Evolutionary conservation across 2,797 vertebrate genomes (phyloP).

Genomic region (Gouania willdenowi): DNA sequence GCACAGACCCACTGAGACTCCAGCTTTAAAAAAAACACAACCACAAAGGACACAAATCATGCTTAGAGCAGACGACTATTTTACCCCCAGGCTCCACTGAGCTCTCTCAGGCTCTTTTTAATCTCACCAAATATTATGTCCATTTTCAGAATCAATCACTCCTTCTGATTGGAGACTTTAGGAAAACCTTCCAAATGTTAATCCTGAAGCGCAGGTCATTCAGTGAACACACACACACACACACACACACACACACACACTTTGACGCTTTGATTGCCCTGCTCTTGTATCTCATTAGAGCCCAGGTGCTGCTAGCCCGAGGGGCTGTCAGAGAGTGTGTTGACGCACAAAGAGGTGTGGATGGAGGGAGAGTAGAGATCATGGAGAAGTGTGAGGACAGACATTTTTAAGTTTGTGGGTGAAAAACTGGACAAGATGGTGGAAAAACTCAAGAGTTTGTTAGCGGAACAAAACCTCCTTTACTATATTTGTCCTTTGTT

Average conservation of each 20-base stretch:
- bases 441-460: conserved; percentile 1
- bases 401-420: conserved; percentile 18
- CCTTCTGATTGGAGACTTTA: conserved; percentile 22
- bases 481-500: conserved; percentile 1
- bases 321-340: conserved; percentile 43
- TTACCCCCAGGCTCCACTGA: conserved; percentile 25
- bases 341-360: conserved; percentile 35
- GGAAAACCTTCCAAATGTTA: conserved; percentile 26
- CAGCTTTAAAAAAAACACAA: conserved; percentile 16
- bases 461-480: conserved; percentile 15
- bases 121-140: conserved; percentile 24
- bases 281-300: conserved; percentile 58
- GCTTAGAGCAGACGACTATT: conserved; percentile 23
- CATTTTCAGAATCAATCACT: conserved; percentile 35
- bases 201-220: conserved; percentile 19
- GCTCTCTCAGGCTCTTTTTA: conserved; percentile 30
- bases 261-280: conserved; percentile 39
- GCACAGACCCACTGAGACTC: conserved; percentile 8
- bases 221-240: conserved; percentile 27
- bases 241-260: conserved; percentile 26
- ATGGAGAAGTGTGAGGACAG: conserved; percentile 24
- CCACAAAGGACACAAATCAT: conserved; percentile 38
- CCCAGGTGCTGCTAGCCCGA: conserved; percentile 57
- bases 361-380: conserved; percentile 24
- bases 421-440: conserved; percentile 24